Evolutionary conservation across 2,888 invertebrate species (phyloP), one percentile per base, ranked within the genome.

Genomic region (Lutraria lutraria): DNA sequence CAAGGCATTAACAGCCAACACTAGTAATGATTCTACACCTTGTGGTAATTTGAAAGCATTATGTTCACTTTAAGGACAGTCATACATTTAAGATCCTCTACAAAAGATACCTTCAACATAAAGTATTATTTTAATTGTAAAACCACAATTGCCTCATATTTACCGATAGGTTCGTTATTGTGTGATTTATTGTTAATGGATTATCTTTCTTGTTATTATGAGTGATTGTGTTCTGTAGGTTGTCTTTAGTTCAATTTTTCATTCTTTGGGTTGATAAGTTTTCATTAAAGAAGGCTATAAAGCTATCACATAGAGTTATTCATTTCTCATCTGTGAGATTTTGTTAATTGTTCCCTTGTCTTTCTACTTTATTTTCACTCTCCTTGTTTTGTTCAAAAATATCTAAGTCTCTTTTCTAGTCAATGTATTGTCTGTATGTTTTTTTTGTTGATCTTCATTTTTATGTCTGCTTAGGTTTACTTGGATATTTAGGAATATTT

Each of bases 351-450:
- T 34, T 76, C 34, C 19, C 13, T 31, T 16, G 31, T 16, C 76
- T 76, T 76, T 76, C 34, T 25, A 15, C 16, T 31, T 76, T 34
- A 31, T 12, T 25, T 76, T 76, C 76, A 15, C 34, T 76, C 31
- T 76, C 34, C 19, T 76, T 76, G 76, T 76, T 76, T 76, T 76
- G 76, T 76, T 76, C 76, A 76, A 76, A 76, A 25, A 25, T 68
- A 68, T 68, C 76, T 34, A 76, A 76, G 76, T 76, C 76, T 76
- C 34, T 34, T 76, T 76, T 76, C 76, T 76, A 76, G 76, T 76
- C 76, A 76, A 76, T 76, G 76, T 76, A 34, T 34, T 76, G 76
- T 76, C 76, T 76, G 34, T 76, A 13, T n/a, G 63, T 25, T 68
- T n/a, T n/a, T n/a, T 60, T n/a, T 60, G 60, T 60, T n/a, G n/a